Conservation (phyloP, 1,140 invertebrate species). For the Euglossa dilemma region DNA sequence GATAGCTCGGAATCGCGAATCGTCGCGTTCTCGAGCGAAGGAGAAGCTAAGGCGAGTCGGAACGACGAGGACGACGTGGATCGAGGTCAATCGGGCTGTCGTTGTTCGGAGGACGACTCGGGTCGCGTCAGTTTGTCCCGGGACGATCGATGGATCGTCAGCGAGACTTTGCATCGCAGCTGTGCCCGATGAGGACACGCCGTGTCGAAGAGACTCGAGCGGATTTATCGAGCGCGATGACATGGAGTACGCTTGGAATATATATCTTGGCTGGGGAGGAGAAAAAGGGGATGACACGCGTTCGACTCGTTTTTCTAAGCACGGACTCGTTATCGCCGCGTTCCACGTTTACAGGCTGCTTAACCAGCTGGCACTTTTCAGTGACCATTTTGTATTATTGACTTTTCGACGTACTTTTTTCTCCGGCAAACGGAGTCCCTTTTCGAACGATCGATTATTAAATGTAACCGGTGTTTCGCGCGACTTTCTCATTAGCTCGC, state of each 20-base stretch:
- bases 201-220: background rate
- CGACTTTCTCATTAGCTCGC: background rate
- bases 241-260: background rate
- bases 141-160: background rate
- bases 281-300: too few species aligned
- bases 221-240: slow-evolving; percentile 5
- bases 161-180: background rate
- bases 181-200: background rate
- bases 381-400: slow-evolving; percentile 1
- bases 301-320: background rate
- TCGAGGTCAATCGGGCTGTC: background rate
- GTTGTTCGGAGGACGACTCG: background rate
- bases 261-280: background rate
- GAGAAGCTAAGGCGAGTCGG: background rate
- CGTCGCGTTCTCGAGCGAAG: background rate
- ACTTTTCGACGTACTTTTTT: slow-evolving; percentile 21
- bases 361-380: background rate
- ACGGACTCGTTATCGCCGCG: slow-evolving; percentile 9
- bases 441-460: background rate
- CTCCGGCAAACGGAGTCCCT: background rate
- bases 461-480: background rate
- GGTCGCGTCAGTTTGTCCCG: too few species aligned
- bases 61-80: background rate
- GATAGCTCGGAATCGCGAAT: background rate
- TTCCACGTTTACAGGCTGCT: background rate